Evolutionary conservation across 2,113 vertebrate genomes (phyloP), one percentile per base, ranked within the genome.

Genomic region (Urocynchramus pylzowi): DNA sequence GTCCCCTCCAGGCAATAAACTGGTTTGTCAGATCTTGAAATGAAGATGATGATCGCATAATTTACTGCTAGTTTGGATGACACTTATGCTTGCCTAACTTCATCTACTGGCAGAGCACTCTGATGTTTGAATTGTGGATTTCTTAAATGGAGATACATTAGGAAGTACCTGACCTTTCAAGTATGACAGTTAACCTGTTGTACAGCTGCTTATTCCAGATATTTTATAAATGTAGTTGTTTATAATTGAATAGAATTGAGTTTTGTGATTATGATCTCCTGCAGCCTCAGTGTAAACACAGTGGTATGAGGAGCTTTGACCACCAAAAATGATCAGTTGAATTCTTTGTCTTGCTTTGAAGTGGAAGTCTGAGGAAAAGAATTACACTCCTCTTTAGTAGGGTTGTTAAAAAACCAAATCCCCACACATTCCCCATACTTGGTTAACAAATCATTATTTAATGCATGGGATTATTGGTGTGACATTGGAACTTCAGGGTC

Each of bases 191-290:
- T 95, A 60, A 80, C 71, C 88, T 95, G 91, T 95, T 92, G 60
- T 90, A 91, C 92, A 95, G 91, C 93, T 96, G 93, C 87, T 97
- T 97, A 73, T 96, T 95, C 61, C 87, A 61, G 91, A 52, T 79
- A 75, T 28, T 96, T 77, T 91, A 65, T 73, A 96, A 93, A 59
- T 65, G 59, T 91, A 53, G 26, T 27, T 96, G 75, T 84, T 93
- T 53, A 6, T 91, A 69, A 68, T 69, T 37, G 64, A 78, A 70
- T 93, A 93, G 92, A 73, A 67, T 60, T 83, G 78, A 31, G 37
- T 65, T 57, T 28, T 87, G 47, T 71, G 41, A 84, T 88, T 84
- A n/a, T 81, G 47, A 13, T 57, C 53, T 76, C 83, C 70, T 81
- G 65, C 56, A 82, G 52, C 53, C 42, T 95, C 16, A 8, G 52